Conservation (phyloP, 2,888 invertebrate species). For the Troides oblongomaculatus region DNA sequence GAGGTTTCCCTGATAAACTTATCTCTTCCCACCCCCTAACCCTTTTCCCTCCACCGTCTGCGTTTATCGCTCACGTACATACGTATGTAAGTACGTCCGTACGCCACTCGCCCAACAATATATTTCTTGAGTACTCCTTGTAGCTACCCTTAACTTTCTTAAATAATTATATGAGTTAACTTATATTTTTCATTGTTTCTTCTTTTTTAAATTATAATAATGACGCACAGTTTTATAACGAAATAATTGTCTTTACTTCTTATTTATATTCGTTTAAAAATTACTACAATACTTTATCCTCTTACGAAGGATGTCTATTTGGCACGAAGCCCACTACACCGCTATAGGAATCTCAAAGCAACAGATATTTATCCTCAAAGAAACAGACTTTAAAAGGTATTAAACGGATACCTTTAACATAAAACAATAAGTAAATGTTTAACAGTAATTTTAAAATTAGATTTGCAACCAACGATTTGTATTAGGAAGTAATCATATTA, state of each 20-base stretch:
- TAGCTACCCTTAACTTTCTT: constrained; percentile 19
- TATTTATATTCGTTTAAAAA: constrained; percentile 60
- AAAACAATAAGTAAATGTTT: not conserved
- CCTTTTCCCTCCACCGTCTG: constrained; percentile 51
- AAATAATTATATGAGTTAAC: constrained; percentile 9
- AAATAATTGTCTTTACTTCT: constrained; percentile 32
- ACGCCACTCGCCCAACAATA: constrained; percentile 56
- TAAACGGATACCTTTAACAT: constrained; percentile 24
- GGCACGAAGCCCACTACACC: constrained; percentile 63
- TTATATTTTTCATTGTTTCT: not conserved
- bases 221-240: not conserved
- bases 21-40: constrained; percentile 57
- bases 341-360: constrained; percentile 62
- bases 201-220: not conserved
- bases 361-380: constrained; percentile 60
- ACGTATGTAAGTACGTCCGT: constrained; percentile 36
- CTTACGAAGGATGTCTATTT: constrained; percentile 68
- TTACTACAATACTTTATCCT: constrained; percentile 57
- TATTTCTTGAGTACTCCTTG: constrained; percentile 38
- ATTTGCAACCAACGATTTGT: not conserved
- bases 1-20: constrained; percentile 79
- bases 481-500: not conserved
- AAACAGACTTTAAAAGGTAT: constrained; percentile 60
- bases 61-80: constrained; percentile 73
- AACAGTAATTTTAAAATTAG: not conserved